phyloP scores from a whole-genome alignment of 2,888 invertebrate genomes.

The Drosophila kanekoi region DNA sequence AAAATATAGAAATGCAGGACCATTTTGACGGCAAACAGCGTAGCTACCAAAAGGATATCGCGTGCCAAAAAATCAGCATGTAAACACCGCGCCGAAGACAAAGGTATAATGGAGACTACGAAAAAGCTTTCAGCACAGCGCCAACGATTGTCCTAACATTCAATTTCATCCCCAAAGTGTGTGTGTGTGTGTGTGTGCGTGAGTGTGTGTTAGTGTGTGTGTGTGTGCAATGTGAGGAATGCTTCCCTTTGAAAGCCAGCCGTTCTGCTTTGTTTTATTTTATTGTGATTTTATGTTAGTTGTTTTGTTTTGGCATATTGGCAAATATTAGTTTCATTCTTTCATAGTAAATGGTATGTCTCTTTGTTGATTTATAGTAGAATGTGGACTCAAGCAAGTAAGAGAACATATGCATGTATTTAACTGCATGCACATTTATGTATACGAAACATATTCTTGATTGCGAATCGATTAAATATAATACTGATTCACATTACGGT shows the following conservation, averaged over 20 bases:
- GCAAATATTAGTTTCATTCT: slow-evolving; percentile 74
- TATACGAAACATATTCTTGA: too few relatives aligned
- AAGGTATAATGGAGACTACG: slow-evolving; percentile 26
- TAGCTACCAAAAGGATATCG: slow-evolving; percentile 75
- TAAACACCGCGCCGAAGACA: slow-evolving; percentile 58
- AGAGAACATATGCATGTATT: too few relatives aligned
- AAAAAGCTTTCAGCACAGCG: slow-evolving; percentile 63
- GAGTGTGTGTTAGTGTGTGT: too few relatives aligned
- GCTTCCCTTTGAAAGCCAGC: slow-evolving; percentile 24
- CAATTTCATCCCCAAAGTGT: slow-evolving; percentile 36
- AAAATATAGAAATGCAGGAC: slow-evolving; percentile 32
- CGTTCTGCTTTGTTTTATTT: slow-evolving; percentile 60
- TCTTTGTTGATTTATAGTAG: slow-evolving; percentile 39
- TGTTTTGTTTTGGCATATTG: slow-evolving; percentile 65
- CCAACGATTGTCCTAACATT: slow-evolving; percentile 11
- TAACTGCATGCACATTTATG: too few relatives aligned
- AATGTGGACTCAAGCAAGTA: slow-evolving; percentile 20
- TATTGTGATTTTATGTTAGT: slow-evolving; percentile 68
- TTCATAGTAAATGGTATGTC: slow-evolving; percentile 50
- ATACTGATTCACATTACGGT: too few relatives aligned
- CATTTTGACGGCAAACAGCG: slow-evolving; percentile 61
- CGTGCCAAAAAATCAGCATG: slow-evolving; percentile 77
- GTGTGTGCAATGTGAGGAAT: slow-evolving; percentile 20
- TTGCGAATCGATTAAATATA: too few relatives aligned
- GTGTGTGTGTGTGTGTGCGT: neutral